Evolutionary conservation across 2,113 vertebrate genomes (phyloP).

Genomic region (Triplophysa dalaica): DNA sequence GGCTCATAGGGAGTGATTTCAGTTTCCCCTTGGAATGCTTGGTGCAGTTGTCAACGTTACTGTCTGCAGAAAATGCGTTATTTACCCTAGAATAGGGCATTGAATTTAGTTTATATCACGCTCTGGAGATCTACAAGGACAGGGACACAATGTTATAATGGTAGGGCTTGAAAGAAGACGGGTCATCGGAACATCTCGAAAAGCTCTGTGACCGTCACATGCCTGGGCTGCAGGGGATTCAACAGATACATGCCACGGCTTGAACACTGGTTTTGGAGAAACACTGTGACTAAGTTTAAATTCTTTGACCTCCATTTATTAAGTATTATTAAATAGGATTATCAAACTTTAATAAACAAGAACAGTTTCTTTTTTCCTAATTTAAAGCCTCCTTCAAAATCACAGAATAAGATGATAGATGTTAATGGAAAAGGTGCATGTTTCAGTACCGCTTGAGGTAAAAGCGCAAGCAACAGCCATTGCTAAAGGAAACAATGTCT

Average conservation of each 20-base stretch:
- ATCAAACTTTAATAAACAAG: too few relatives aligned
- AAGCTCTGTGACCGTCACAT: constrained; percentile 23
- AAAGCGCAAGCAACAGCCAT: constrained; percentile 5
- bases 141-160: not conserved
- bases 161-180: not conserved
- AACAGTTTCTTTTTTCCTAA: not conserved
- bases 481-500: constrained; percentile 1
- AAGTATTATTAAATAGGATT: too few relatives aligned
- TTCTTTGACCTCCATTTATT: too few relatives aligned
- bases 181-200: not conserved
- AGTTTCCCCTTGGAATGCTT: not conserved
- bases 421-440: not conserved
- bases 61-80: not conserved
- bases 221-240: constrained; percentile 1
- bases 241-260: not conserved
- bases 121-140: not conserved
- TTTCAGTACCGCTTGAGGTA: not conserved
- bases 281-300: not conserved
- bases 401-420: not conserved
- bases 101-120: not conserved
- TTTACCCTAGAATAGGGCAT: not conserved
- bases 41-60: not conserved
- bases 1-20: not conserved
- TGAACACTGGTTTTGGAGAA: not conserved
- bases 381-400: not conserved